Evolutionary conservation across 2,888 invertebrate genomes (phyloP), one percentile per base, ranked within the genome.

Genomic region (Thymelicus sylvestris): DNA sequence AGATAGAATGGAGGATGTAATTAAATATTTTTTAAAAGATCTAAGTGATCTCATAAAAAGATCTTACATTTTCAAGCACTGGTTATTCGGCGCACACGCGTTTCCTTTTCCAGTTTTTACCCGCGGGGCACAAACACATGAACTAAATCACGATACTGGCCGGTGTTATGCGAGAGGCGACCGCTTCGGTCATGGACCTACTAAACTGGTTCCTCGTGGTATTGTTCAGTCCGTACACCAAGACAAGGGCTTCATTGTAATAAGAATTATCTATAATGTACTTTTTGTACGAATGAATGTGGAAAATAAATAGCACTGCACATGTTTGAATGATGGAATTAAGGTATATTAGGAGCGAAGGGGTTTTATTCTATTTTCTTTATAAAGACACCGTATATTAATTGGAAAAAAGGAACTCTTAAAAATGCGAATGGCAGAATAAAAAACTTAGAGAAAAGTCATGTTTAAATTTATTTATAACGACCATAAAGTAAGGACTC

Each of bases 171-270:
- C 83, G 84, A 82, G 83, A 81, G 83, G 81, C 86, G 85, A 86
- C 86, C 84, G 81, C 79, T 78, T 79, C 89, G 90, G 88, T 90
- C 89, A 88, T 92, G 90, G 86, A 91, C 90, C 89, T 86, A 92
- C 86, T 87, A 87, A 91, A 92, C 93, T 90, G 92, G 93, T 92
- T 93, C 81, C 82, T 75, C 79, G 76, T 80, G 74, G 84, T 87
- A 89, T 90, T 89, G 88, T 90, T 88, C 80, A 73, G 69, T 75
- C 61, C 59, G 74, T 75, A 74, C 73, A 72, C 72, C 69, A 50
- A 73, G 65, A 71, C 66, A 71, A 72, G 74, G 74, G 72, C 66
- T 66, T 71, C 65, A 70, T 70, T 70, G 70, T 70, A 65, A 55
- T 62, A 68, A 64, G 64, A 69, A 65, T 65, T 78, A 70, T 48